Evolutionary conservation across 1,140 invertebrate genomes (phyloP).

Genomic region (Liolophura sinensis): DNA sequence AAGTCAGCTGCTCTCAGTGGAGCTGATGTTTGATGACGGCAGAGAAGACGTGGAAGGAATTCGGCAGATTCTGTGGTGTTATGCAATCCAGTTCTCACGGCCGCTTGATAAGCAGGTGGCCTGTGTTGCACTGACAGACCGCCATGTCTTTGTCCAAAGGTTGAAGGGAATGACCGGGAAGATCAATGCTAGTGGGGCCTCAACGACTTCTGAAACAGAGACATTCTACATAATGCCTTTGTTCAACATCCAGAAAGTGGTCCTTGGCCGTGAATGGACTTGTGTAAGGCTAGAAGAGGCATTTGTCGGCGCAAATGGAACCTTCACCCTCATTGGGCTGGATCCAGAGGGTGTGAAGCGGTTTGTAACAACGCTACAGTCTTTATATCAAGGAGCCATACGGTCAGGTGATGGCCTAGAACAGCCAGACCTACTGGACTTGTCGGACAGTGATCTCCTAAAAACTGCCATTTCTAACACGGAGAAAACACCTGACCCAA

Average conservation of each 20-base stretch:
- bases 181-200: slow-evolving; percentile 21
- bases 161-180: slow-evolving; percentile 23
- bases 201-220: slow-evolving; percentile 33
- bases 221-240: slow-evolving; percentile 46
- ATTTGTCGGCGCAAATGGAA: slow-evolving; percentile 46
- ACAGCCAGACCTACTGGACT: not conserved
- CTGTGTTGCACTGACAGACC: slow-evolving; percentile 48
- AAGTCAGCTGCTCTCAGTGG: not conserved
- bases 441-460: too few relatives aligned
- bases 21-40: not conserved
- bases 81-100: slow-evolving; percentile 38
- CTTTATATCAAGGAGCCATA: not conserved
- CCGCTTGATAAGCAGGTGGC: slow-evolving; percentile 28
- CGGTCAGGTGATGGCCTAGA: not conserved
- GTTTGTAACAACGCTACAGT: slow-evolving; percentile 30
- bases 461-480: not conserved
- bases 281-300: slow-evolving; percentile 51
- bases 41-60: slow-evolving; percentile 8
- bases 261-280: slow-evolving; percentile 44
- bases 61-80: slow-evolving; percentile 48
- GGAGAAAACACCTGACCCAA: not conserved
- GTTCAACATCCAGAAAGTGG: slow-evolving; percentile 46
- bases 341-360: slow-evolving; percentile 34
- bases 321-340: slow-evolving; percentile 41
- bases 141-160: slow-evolving; percentile 45